Conservation (phyloP, 1,140 invertebrate species). For the Drosophila navojoa region DNA sequence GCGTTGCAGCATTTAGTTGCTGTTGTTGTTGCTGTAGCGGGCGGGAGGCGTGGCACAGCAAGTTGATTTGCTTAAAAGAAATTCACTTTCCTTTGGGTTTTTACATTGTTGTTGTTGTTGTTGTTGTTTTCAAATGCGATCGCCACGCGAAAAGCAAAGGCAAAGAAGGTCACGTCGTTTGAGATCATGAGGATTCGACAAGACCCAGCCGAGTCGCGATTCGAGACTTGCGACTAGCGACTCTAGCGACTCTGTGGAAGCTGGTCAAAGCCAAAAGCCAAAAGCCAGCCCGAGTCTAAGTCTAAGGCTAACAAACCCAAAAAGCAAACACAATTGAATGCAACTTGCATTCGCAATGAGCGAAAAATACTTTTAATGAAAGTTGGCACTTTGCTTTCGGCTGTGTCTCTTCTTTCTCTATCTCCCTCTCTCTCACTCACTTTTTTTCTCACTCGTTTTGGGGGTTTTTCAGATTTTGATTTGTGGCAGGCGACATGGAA, state of each 20-base stretch:
- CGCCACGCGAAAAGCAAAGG: constrained; percentile 34
- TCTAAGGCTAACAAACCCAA: constrained; percentile 56
- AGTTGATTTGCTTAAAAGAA: constrained; percentile 82
- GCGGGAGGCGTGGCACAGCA: constrained; percentile 55
- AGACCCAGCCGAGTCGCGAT: constrained; percentile 20
- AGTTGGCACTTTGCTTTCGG: constrained; percentile 77
- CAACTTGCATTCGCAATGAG: constrained; percentile 72
- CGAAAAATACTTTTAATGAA: constrained; percentile 81
- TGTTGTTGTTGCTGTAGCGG: not conserved
- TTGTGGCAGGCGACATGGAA: constrained; percentile 75
- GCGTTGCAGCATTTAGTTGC: constrained; percentile 23
- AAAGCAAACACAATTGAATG: constrained; percentile 70
- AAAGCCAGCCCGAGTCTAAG: constrained; percentile 29
- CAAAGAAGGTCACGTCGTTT: constrained; percentile 77
- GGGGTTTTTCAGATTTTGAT: constrained; percentile 56
- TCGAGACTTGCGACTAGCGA: not conserved
- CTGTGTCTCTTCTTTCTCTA: constrained; percentile 5
- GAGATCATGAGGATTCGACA: constrained; percentile 76
- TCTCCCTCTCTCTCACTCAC: not conserved
- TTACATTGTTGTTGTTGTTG: constrained; percentile 25
- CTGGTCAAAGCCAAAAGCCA: constrained; percentile 25
- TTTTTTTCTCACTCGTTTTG: constrained; percentile 31
- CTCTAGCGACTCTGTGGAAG: too few species aligned
- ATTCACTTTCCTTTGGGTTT: constrained; percentile 76
- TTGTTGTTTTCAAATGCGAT: constrained; percentile 45